phyloP scores from a whole-genome alignment of 2,113 vertebrate species.

The Oryzias celebensis region DNA sequence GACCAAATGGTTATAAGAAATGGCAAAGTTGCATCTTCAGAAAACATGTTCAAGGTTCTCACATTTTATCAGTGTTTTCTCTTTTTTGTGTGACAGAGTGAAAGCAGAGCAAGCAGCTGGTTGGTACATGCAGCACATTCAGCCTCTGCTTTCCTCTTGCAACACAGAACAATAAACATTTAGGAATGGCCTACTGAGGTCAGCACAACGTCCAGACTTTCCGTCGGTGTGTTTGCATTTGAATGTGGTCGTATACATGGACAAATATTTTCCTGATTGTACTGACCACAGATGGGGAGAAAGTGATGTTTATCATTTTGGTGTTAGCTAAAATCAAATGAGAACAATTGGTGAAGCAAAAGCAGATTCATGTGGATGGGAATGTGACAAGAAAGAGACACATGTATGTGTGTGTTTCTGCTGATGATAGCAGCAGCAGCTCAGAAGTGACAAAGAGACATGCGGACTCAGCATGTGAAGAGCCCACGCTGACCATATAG shows the following conservation, averaged over 20 bases:
- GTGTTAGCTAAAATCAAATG: not conserved
- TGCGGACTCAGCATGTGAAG: conserved; percentile 77
- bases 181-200: conserved; percentile 55
- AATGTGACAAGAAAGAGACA: conserved; percentile 3
- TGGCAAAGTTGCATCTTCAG: not conserved
- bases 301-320: not conserved
- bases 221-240: conserved; percentile 17
- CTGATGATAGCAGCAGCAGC: conserved; percentile 67
- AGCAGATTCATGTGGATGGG: conserved; percentile 15
- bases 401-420: conserved; percentile 62
- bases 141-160: conserved; percentile 32
- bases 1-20: too few species aligned
- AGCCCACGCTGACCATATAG: conserved; percentile 48
- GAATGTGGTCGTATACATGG: conserved; percentile 21
- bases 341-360: not conserved
- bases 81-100: not conserved
- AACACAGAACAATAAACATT: conserved; percentile 63
- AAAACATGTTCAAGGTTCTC: not conserved
- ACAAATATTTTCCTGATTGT: conserved; percentile 23
- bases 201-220: conserved; percentile 67
- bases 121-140: conserved; percentile 3
- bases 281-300: not conserved
- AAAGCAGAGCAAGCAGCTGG: conserved; percentile 24
- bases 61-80: conserved; percentile 1
- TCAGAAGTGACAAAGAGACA: conserved; percentile 71